Evolutionary conservation across 1,140 invertebrate species (phyloP), one percentile per base, ranked within the genome.

Genomic region (Drepana arcuata): DNA sequence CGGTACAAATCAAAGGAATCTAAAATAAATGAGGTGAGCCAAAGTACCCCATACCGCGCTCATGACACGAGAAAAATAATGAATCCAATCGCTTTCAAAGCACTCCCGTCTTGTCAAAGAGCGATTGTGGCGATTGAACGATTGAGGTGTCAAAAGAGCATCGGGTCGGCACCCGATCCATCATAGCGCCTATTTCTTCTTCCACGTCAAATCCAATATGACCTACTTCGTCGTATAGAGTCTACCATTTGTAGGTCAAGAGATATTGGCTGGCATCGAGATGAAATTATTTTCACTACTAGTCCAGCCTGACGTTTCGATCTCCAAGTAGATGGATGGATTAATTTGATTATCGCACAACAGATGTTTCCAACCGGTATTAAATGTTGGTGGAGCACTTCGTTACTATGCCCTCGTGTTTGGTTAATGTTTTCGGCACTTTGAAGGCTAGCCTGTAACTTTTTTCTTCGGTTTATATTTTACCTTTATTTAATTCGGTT

Each of bases 321-420:
- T 81, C 61, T 72, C 68, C 63, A 72, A 59, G 60, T 59, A 78
- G 74, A n/a, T n/a, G n/a, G n/a, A 81, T 81, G 77, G 73, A 78
- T 81, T 80, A 74, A 80, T 80, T 78, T 81, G 77, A 81, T 81
- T 71, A 78, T 59, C 48, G 53, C 42, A 54, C 54, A 69, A 58
- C 73, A 78, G 64, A 73, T 75, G 73, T 73, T 69, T 66, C 51
- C 64, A 56, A 54, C 56, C 51, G 14, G 13, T 43, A 35, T 36
- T 36, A 29, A 30, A 43, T 24, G 13, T 39, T 32, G 14, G 7
- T 29, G n/a, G n/a, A n/a, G n/a, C n/a, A n/a, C n/a, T n/a, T n/a
- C n/a, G n/a, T n/a, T n/a, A n/a, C n/a, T n/a, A n/a, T n/a, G n/a
- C n/a, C n/a, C n/a, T n/a, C n/a, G n/a, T n/a, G n/a, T n/a, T n/a